phyloP scores from a whole-genome alignment of 2,113 vertebrate species.

The Thalassoma bifasciatum region DNA sequence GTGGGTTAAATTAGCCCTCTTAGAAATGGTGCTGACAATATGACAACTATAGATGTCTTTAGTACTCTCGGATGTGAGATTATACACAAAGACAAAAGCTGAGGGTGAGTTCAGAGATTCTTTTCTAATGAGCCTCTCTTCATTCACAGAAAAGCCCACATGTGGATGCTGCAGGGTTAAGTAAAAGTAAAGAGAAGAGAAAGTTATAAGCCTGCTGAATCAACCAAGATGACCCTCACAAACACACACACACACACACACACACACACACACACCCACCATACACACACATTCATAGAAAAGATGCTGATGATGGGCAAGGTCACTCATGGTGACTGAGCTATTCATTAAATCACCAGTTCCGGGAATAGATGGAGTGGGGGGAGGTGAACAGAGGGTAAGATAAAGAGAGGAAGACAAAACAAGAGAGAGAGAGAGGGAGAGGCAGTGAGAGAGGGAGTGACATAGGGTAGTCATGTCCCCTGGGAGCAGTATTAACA shows the following conservation, averaged over 20 bases:
- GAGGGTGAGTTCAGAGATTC: constrained; percentile 9
- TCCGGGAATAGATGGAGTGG: constrained; percentile 68
- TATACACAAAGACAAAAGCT: neutral
- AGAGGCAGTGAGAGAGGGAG: constrained; percentile 19
- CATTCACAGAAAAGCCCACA: constrained; percentile 1
- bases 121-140: constrained; percentile 44
- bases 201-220: constrained; percentile 3
- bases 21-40: constrained; percentile 11
- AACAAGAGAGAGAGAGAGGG: neutral
- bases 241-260: neutral
- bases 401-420: too few relatives aligned
- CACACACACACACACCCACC: neutral
- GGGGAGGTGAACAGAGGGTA: constrained; percentile 45
- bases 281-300: neutral
- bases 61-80: neutral
- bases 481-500: constrained; percentile 69
- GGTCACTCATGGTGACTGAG: constrained; percentile 58
- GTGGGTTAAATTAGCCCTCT: constrained; percentile 7
- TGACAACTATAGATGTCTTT: constrained; percentile 18
- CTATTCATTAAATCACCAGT: constrained; percentile 81
- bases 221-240: neutral
- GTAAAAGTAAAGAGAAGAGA: constrained; percentile 6
- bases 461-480: constrained; percentile 47
- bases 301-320: constrained; percentile 42
- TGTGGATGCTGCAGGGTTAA: neutral